phyloP scores from a whole-genome alignment of 2,113 vertebrate genomes.

The Acrocephalus arundinaceus region DNA sequence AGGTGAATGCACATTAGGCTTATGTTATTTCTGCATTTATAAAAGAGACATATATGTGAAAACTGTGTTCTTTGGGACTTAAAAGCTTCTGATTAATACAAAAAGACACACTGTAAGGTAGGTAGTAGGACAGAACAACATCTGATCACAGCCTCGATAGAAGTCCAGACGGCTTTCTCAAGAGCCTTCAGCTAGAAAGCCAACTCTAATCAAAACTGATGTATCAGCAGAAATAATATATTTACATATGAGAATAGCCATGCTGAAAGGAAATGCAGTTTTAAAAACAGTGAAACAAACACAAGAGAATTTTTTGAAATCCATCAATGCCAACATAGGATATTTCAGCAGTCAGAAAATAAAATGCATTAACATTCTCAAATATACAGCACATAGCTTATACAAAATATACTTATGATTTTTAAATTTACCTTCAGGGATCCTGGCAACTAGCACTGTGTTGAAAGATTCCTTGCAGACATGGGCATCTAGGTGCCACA shows the following conservation, averaged over 20 bases:
- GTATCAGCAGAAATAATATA: conserved; percentile 25
- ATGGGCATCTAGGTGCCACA: neutral
- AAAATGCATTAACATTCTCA: neutral
- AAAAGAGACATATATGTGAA: neutral
- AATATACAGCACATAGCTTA: neutral
- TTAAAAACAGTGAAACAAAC: neutral
- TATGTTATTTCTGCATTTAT: neutral
- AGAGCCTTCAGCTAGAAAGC: neutral
- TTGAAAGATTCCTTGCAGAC: neutral
- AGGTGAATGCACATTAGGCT: neutral
- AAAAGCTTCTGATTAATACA: neutral
- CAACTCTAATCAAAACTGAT: conserved; percentile 33
- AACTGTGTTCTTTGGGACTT: neutral
- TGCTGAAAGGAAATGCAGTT: neutral
- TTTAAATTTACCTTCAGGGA: neutral
- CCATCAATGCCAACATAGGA: fast-evolving
- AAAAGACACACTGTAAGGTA: neutral
- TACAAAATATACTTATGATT: neutral
- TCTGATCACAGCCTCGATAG: neutral
- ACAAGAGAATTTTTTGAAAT: neutral
- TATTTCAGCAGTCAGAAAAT: neutral
- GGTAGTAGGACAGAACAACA: neutral
- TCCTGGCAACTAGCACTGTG: neutral
- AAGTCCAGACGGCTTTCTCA: neutral
- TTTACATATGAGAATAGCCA: neutral